Percentiles rank a stretch among this genome's conserved stretches.
These are phyloP conservation scores for Agrypnia vestita DNA, from an alignment of 1,140 invertebrate species.

Conservation along the genomic window DNA sequence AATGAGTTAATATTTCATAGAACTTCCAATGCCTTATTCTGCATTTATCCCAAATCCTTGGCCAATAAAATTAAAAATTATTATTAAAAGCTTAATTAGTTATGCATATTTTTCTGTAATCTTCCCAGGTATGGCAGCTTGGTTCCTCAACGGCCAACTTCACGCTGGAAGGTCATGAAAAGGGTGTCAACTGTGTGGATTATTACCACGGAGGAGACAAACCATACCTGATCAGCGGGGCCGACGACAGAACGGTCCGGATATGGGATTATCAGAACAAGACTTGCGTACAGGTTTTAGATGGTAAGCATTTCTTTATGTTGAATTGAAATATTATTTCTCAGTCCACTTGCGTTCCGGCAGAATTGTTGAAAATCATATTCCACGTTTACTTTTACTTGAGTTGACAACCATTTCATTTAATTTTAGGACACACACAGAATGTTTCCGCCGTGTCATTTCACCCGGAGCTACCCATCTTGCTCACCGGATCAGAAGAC, in stretches of 20 bases:
- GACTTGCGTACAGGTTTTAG: constrained; percentile 98
- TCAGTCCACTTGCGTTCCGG: too few species aligned
- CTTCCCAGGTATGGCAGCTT: constrained; percentile 91
- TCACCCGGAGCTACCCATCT: constrained; percentile 98
- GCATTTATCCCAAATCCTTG: too few species aligned
- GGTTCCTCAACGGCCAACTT: constrained; percentile 98
- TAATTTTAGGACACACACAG: constrained; percentile 84
- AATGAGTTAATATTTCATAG: too few species aligned
- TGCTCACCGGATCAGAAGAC: constrained; percentile 98
- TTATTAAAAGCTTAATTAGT: neutral
- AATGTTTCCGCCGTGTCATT: constrained; percentile 96
- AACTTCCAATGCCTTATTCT: too few species aligned
- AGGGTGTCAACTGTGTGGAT: constrained; percentile 99
- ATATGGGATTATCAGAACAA: constrained; percentile 99
- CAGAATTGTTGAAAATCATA: too few species aligned
- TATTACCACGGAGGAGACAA: constrained; percentile 99
- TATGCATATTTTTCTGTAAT: constrained; percentile 22
- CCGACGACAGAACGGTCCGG: constrained; percentile 97
- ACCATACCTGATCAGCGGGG: constrained; percentile 98
- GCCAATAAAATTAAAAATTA: neutral
- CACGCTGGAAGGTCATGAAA: constrained; percentile 98
- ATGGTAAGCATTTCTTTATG: constrained; percentile 81
- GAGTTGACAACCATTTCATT: neutral
- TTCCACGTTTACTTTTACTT: neutral
- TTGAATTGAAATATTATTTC: too few species aligned